These are phyloP conservation scores for Parnassius orleans DNA, from an alignment of 2,888 invertebrate species.

Conservation along the genomic window DNA sequence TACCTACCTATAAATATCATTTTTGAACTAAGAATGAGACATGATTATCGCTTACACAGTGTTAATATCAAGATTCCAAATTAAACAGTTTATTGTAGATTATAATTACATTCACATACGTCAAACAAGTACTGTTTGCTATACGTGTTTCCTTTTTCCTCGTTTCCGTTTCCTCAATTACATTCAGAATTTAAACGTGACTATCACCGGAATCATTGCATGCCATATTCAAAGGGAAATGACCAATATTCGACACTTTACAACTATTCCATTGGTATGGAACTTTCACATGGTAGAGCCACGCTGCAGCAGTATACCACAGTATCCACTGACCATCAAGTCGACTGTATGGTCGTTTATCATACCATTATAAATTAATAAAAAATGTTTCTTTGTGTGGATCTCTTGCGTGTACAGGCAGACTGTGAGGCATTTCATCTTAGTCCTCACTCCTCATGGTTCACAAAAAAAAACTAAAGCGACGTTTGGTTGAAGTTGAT, in stretches of 20 bases:
- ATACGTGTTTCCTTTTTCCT: slow-evolving; percentile 19
- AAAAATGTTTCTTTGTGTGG: no score
- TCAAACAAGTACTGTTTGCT: slow-evolving; percentile 7
- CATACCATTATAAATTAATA: no score
- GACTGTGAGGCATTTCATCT: no score
- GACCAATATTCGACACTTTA: neutral
- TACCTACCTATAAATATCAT: no score
- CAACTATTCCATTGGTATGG: neutral
- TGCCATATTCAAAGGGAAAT: slow-evolving; percentile 1
- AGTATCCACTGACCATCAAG: no score
- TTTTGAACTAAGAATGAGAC: neutral
- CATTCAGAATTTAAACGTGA: slow-evolving; percentile 16
- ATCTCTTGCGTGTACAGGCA: no score
- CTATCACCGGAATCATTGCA: slow-evolving; percentile 4
- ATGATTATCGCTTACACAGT: slow-evolving; percentile 2
- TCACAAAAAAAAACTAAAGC: no score
- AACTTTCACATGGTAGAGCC: no score
- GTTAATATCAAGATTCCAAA: slow-evolving; percentile 14
- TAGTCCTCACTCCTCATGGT: no score
- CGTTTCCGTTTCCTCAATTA: slow-evolving; percentile 23
- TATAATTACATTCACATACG: slow-evolving; percentile 25
- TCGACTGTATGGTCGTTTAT: no score
- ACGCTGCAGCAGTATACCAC: no score
- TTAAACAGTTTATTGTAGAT: slow-evolving; percentile 19
- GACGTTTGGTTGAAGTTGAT: no score